phyloP scores from a whole-genome alignment of 2,888 invertebrate species.

The Masnerella sp. region DNA sequence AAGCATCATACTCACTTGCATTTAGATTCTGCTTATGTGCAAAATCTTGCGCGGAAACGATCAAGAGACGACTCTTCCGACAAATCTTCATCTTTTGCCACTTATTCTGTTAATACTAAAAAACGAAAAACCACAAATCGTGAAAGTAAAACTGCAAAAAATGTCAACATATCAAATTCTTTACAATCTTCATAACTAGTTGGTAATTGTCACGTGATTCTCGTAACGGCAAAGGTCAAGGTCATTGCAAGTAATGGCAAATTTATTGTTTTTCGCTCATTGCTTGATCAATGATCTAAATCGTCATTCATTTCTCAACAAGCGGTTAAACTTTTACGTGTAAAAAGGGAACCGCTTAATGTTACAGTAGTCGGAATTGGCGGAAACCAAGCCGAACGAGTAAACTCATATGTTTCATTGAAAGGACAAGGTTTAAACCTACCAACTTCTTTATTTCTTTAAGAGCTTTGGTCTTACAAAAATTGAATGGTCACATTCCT shows the following conservation, averaged over 20 bases:
- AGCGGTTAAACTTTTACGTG: neutral
- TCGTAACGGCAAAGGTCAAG: conserved; percentile 13
- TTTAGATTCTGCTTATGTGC: no score
- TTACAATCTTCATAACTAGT: no score
- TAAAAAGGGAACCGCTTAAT: neutral
- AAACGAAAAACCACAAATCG: no score
- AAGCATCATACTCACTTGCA: conserved; percentile 16
- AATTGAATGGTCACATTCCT: conserved; percentile 3
- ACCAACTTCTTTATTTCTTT: neutral
- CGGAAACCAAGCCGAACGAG: conserved; percentile 1
- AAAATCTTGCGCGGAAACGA: no score
- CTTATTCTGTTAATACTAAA: no score
- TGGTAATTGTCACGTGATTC: neutral
- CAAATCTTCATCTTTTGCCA: no score
- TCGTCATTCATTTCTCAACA: conserved; percentile 10
- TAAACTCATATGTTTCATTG: neutral
- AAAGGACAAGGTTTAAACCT: neutral
- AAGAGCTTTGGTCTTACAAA: neutral
- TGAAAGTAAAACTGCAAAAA: no score
- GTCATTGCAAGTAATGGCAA: neutral
- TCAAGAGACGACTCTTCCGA: no score
- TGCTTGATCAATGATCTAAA: conserved; percentile 15
- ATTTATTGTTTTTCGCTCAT: neutral
- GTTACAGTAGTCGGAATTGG: conserved; percentile 12
- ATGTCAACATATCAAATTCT: no score